Evolutionary conservation across 2,797 vertebrate genomes (phyloP).

Genomic region (Alauda arvensis): DNA sequence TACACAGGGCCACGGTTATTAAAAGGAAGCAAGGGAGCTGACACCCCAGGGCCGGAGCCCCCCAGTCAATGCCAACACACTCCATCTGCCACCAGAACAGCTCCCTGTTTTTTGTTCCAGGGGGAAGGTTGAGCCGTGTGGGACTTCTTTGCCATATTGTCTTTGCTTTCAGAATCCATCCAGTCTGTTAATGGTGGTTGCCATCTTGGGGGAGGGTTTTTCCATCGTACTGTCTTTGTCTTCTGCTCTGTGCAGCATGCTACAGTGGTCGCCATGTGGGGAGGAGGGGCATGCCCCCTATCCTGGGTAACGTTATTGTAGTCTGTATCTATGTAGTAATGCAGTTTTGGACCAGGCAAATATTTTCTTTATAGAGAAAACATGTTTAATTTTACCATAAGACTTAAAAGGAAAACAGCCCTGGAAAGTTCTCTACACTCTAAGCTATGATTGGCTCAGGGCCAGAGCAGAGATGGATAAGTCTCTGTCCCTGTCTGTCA

Average conservation of each 20-base stretch:
- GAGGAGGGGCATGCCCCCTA: background rate
- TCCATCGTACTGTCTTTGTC: background rate
- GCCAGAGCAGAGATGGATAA: no score
- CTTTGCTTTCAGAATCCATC: background rate
- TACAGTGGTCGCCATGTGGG: background rate
- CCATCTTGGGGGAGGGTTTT: background rate
- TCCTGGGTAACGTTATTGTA: background rate
- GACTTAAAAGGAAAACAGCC: no score
- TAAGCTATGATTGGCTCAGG: no score
- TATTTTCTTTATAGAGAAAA: no score
- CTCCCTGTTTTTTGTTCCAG: background rate
- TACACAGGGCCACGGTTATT: accelerated
- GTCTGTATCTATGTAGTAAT: no score
- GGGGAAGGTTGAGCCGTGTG: background rate
- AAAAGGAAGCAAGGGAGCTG: background rate
- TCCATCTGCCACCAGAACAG: background rate
- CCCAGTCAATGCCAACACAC: background rate
- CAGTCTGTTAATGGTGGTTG: background rate
- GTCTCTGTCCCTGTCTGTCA: no score
- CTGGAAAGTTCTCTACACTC: no score
- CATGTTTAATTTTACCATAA: no score
- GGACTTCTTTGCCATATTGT: background rate
- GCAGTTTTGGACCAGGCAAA: no score
- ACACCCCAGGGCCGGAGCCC: accelerated
- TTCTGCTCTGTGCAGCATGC: background rate